These are phyloP conservation scores for Dasysyrphus albostriatus DNA, from an alignment of 2,888 invertebrate genomes.

Conservation along the genomic window DNA sequence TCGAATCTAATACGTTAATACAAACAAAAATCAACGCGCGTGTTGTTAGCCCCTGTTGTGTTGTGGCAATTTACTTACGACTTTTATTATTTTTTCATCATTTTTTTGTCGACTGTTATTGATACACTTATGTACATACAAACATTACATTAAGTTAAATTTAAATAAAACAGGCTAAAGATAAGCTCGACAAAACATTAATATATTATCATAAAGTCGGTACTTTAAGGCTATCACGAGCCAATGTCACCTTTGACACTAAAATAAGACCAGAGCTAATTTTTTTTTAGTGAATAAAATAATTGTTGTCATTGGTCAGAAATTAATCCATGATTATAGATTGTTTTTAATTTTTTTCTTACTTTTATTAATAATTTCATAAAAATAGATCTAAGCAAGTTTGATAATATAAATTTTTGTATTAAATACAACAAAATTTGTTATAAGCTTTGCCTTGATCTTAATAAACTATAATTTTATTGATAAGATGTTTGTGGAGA, in stretches of 20 bases:
- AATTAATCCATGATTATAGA: conserved; percentile 25
- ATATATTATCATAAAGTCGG: conserved; percentile 19
- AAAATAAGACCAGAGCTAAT: conserved; percentile 20
- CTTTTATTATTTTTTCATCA: conserved; percentile 5
- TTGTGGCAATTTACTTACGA: conserved; percentile 50
- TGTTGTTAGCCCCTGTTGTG: conserved; percentile 44
- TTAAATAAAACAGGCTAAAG: conserved; percentile 48
- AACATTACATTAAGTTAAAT: not conserved
- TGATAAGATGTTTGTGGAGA: not conserved
- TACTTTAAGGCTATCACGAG: conserved; percentile 58
- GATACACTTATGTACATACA: not conserved
- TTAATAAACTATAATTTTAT: conserved; percentile 5
- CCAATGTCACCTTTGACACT: conserved; percentile 68
- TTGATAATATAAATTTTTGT: not conserved
- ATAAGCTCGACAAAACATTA: conserved; percentile 56
- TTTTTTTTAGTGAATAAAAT: conserved; percentile 37
- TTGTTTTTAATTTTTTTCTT: not conserved
- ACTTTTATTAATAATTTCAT: not conserved
- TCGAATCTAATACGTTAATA: not conserved
- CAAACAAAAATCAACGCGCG: not conserved
- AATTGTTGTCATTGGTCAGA: conserved; percentile 71
- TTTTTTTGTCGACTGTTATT: not conserved
- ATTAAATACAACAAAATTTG: not conserved
- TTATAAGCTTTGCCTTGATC: conserved; percentile 30
- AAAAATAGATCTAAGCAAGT: conserved; percentile 18